Percentiles rank a stretch among this genome's conserved stretches.
phyloP scores from a whole-genome alignment of 2,888 invertebrate species.

The Mellilla xanthometata region DNA sequence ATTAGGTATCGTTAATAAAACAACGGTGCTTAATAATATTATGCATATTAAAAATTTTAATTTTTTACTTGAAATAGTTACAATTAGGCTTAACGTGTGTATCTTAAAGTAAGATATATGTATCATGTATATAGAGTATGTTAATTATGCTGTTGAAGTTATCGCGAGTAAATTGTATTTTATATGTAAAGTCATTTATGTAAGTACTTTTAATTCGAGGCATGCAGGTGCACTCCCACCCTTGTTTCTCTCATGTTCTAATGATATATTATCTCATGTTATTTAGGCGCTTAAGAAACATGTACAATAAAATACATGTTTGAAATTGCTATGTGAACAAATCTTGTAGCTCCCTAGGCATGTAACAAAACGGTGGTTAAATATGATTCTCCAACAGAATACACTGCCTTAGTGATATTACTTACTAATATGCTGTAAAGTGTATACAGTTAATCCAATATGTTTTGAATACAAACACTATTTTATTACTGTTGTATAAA shows the following conservation, averaged over 20 bases:
- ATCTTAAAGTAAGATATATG: constrained; percentile 25
- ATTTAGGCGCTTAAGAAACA: no score
- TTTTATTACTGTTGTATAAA: constrained; percentile 15
- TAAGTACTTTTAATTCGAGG: no score
- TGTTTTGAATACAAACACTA: constrained; percentile 18
- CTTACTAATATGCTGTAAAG: constrained; percentile 8
- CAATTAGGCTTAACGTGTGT: constrained; percentile 35
- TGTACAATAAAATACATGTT: no score
- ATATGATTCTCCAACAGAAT: constrained; percentile 8
- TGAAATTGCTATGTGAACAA: background rate
- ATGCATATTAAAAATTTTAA: constrained; percentile 49
- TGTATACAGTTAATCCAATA: constrained; percentile 7
- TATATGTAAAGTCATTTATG: no score
- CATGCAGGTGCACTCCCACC: no score
- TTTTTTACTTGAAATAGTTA: constrained; percentile 31
- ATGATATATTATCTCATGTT: no score
- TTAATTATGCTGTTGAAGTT: constrained; percentile 36
- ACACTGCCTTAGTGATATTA: constrained; percentile 12
- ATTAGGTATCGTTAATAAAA: constrained; percentile 34
- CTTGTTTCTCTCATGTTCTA: no score
- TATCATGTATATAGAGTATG: constrained; percentile 27
- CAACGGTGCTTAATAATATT: constrained; percentile 53
- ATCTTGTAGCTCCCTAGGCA: background rate
- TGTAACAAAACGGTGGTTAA: background rate
- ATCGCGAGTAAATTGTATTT: constrained; percentile 18